These are phyloP conservation scores for Corythucha ciliata DNA, from an alignment of 2,888 invertebrate genomes.

Conservation along the genomic window DNA sequence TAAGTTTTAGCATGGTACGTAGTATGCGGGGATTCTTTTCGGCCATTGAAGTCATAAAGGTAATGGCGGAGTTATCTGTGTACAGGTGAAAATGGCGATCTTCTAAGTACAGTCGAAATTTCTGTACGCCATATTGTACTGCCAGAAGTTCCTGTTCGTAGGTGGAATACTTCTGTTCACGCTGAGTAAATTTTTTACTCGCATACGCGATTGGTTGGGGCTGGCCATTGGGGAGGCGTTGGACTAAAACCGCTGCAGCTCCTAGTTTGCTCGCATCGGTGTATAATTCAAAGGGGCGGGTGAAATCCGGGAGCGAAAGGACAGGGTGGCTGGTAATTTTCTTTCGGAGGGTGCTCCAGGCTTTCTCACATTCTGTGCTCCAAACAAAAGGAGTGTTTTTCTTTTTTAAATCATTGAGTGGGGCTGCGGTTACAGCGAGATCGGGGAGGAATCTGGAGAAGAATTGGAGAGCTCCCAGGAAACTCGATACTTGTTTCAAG, in stretches of 20 bases:
- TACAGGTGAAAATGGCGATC: conserved; percentile 10
- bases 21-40: neutral
- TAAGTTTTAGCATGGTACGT: conserved; percentile 8
- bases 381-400: neutral
- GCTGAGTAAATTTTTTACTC: neutral
- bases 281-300: neutral
- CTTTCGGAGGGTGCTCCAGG: conserved; percentile 5
- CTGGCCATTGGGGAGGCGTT: neutral
- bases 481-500: conserved; percentile 8
- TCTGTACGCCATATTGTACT: neutral
- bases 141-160: conserved; percentile 12
- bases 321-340: conserved; percentile 9
- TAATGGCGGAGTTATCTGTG: conserved; percentile 8
- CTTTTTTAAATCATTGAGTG: conserved; percentile 32
- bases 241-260: conserved; percentile 1
- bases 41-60: neutral
- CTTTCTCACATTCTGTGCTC: conserved; percentile 1
- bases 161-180: conserved; percentile 7
- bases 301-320: conserved; percentile 12
- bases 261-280: conserved; percentile 2
- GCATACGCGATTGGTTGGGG: conserved; percentile 4
- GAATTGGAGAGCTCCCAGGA: conserved; percentile 13
- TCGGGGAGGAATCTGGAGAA: conserved; percentile 15
- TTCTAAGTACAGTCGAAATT: conserved; percentile 2
- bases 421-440: conserved; percentile 30